Percentiles rank a stretch among this genome's conserved stretches.
These are phyloP conservation scores for Pontoporia blainvillei DNA, from an alignment of 2,113 vertebrate genomes.

Conservation along the genomic window DNA sequence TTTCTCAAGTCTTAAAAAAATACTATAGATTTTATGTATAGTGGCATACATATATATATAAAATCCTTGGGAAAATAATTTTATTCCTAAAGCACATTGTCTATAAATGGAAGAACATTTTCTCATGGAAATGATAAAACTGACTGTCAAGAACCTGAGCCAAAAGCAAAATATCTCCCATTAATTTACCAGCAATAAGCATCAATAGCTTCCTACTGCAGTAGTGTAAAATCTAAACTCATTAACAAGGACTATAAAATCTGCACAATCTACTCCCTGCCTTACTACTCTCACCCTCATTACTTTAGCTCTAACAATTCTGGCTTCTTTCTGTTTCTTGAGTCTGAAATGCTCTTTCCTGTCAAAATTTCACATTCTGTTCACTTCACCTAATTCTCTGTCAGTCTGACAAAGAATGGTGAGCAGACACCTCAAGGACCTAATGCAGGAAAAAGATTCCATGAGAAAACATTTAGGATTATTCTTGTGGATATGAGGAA, in stretches of 20 bases:
- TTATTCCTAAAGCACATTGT: not conserved
- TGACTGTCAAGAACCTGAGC: not conserved
- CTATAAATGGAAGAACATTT: not conserved
- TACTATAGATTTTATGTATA: conserved; percentile 1
- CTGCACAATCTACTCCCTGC: not conserved
- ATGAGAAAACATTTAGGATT: not conserved
- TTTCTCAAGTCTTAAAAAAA: conserved; percentile 6
- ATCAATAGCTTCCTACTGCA: not conserved
- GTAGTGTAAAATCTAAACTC: not conserved
- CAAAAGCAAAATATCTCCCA: conserved; percentile 17
- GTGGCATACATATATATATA: not conserved
- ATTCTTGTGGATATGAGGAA: not conserved
- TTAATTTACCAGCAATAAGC: not conserved
- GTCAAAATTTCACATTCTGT: not conserved
- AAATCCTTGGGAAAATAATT: conserved; percentile 9
- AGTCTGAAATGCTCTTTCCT: not conserved
- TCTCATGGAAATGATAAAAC: not conserved
- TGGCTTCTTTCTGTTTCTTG: not conserved
- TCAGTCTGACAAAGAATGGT: not conserved
- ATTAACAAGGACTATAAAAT: not conserved
- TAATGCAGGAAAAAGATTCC: not conserved
- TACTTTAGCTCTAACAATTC: not conserved
- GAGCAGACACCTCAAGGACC: not conserved
- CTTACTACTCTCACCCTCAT: not conserved
- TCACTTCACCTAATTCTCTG: not conserved